Base-by-base conservation (phyloP, 2,888 invertebrate species). In the Lasioglossum calceatum region DNA sequence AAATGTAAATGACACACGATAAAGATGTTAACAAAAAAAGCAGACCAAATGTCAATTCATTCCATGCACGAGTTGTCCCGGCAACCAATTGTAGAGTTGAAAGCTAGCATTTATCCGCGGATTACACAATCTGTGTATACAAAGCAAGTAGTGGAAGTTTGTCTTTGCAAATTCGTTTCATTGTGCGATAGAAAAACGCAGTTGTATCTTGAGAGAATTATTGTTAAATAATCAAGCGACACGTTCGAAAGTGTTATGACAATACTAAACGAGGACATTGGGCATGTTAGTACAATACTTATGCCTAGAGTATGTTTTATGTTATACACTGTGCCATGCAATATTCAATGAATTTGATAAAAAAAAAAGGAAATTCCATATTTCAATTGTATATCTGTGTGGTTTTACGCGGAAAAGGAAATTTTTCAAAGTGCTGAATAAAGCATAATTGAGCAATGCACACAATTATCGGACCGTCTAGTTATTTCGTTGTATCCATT, bases 361-460 rank as follows among this genome's bases (percentile, higher is more conserved):
- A 79, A 70, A 36, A 5, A 16, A 36, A 61, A 61, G 5, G n/a
- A 58, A 79, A 58, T 64, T 23, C 39, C 64, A n/a, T 70, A 44
- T 50, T 76, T 77, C 36, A 84, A 76, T 75, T 58, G 44, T 85
- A 16, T 47, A 81, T 79, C 54, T 14, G 47, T 71, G 36, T 71
- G 42, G 27, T 71, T 77, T 32, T 58, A n/a, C 42, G 50, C 64
- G 79, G 61, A 32, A 64, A 19, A 8, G 27, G 36, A 58, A 70
- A 75, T 61, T 70, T 12, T 19, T n/a, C 14, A 42, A 67, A 7
- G 16, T 44, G 61, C 44, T 36, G 39, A 86, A 85, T 64, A 54
- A 81, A 81, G 23, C 32, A 77, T 67, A 79, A 64, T 77, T 71
- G 73, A 81, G 73, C 71, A 32, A 78, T 74, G 27, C 71, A 77